Percentiles rank a stretch among this genome's conserved stretches.
These are phyloP conservation scores for Leptinotarsa rubiginosa DNA, from an alignment of 2,888 invertebrate species.

Conservation along the genomic window DNA sequence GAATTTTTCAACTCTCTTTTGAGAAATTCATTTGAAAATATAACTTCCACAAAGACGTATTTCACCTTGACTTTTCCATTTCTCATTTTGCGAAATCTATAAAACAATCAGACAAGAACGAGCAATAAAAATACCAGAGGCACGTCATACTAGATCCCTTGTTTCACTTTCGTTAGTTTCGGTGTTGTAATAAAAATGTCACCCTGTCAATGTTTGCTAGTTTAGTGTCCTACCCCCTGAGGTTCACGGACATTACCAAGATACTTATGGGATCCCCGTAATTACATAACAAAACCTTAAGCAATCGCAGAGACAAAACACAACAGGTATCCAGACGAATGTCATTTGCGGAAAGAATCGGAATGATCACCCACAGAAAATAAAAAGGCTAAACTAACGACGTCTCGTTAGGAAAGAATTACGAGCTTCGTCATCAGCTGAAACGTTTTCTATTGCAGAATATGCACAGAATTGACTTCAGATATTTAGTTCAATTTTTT, in stretches of 20 bases:
- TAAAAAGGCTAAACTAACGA: background rate
- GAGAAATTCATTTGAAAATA: too few species aligned
- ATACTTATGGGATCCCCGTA: slow-evolving; percentile 8
- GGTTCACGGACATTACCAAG: slow-evolving; percentile 14
- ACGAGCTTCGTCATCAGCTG: background rate
- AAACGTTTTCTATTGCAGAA: background rate
- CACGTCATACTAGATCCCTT: slow-evolving; percentile 4
- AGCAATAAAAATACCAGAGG: slow-evolving; percentile 14
- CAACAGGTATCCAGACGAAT: slow-evolving; percentile 21
- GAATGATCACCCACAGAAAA: slow-evolving; percentile 16
- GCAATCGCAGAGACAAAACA: slow-evolving; percentile 19
- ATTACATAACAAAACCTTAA: slow-evolving; percentile 17
- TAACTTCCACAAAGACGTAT: too few species aligned
- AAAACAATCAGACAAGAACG: background rate
- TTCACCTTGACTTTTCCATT: background rate
- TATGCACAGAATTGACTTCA: background rate
- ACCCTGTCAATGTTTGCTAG: slow-evolving; percentile 25
- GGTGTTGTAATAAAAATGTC: slow-evolving; percentile 26
- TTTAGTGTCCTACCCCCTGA: slow-evolving; percentile 27
- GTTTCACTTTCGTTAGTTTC: slow-evolving; percentile 12
- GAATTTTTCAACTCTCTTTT: too few species aligned
- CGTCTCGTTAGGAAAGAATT: slow-evolving; percentile 14
- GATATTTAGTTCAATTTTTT: too few species aligned
- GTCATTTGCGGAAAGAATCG: slow-evolving; percentile 15
- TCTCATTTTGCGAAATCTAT: background rate